Evolutionary conservation across 1,140 invertebrate species (phyloP).

Genomic region (Belonocnema kinseyi): DNA sequence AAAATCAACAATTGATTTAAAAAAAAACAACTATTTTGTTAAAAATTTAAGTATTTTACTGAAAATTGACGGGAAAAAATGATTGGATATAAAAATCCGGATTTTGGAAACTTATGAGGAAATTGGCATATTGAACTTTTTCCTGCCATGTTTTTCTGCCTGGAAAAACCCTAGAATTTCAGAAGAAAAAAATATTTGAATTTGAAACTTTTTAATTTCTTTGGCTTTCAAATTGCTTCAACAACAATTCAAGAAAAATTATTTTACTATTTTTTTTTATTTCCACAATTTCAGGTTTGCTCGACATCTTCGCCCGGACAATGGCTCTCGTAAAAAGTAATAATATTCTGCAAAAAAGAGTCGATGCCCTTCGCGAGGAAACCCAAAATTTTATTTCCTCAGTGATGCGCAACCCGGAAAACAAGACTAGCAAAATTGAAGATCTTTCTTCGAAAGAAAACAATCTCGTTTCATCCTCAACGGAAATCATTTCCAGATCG

Average conservation of each 20-base stretch:
- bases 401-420: slow-evolving; percentile 68
- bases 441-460: slow-evolving; percentile 17
- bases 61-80: too few species aligned
- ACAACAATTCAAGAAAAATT: slow-evolving; percentile 8
- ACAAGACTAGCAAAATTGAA: slow-evolving; percentile 44
- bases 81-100: too few species aligned
- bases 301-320: slow-evolving; percentile 74
- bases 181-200: too few species aligned
- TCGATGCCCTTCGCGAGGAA: slow-evolving; percentile 71
- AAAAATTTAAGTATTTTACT: too few species aligned
- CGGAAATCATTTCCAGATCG: slow-evolving; percentile 1
- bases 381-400: slow-evolving; percentile 72
- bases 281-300: slow-evolving; percentile 58
- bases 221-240: background rate
- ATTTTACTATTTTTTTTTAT: slow-evolving; percentile 33
- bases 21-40: too few species aligned
- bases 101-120: too few species aligned
- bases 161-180: too few species aligned
- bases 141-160: too few species aligned
- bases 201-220: too few species aligned
- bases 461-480: slow-evolving; percentile 34
- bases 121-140: too few species aligned
- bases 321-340: slow-evolving; percentile 74
- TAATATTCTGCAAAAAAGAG: slow-evolving; percentile 69
- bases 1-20: too few species aligned